Percentiles rank a stretch among this genome's conserved stretches.
Evolutionary conservation across 2,888 invertebrate genomes (phyloP).

Genomic region (Troilus luridus): DNA sequence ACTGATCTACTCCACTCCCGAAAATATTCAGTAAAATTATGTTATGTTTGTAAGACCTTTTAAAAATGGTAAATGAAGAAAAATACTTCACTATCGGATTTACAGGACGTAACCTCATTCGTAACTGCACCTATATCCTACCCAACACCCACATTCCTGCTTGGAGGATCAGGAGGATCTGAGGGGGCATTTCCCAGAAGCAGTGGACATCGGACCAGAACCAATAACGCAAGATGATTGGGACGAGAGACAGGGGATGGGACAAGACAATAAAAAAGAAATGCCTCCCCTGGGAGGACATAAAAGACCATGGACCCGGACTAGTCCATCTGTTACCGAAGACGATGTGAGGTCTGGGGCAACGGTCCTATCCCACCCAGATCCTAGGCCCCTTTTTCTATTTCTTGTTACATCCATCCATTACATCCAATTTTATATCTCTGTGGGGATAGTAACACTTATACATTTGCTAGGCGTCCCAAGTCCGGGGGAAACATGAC

Average conservation of each 20-base stretch:
- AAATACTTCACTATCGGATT: not conserved
- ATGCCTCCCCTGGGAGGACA: not conserved
- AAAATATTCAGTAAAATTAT: no score
- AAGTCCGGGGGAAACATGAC: no score
- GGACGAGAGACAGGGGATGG: not conserved
- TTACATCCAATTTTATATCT: not conserved
- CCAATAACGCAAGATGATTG: conserved; percentile 13
- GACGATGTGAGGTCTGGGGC: not conserved
- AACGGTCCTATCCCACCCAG: not conserved
- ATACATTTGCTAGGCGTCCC: not conserved
- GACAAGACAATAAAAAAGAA: conserved; percentile 22
- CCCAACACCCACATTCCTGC: not conserved
- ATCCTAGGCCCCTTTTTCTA: not conserved
- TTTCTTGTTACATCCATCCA: not conserved
- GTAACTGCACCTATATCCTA: not conserved
- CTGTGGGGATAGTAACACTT: not conserved
- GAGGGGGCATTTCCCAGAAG: not conserved
- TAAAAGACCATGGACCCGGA: not conserved
- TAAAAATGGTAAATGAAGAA: no score
- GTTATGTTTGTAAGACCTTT: no score
- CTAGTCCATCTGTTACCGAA: not conserved
- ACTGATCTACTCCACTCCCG: no score
- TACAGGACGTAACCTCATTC: not conserved
- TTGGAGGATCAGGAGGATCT: not conserved
- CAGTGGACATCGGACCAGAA: not conserved